phyloP scores from a whole-genome alignment of 2,888 invertebrate species.

The Steinernema hermaphroditum region DNA sequence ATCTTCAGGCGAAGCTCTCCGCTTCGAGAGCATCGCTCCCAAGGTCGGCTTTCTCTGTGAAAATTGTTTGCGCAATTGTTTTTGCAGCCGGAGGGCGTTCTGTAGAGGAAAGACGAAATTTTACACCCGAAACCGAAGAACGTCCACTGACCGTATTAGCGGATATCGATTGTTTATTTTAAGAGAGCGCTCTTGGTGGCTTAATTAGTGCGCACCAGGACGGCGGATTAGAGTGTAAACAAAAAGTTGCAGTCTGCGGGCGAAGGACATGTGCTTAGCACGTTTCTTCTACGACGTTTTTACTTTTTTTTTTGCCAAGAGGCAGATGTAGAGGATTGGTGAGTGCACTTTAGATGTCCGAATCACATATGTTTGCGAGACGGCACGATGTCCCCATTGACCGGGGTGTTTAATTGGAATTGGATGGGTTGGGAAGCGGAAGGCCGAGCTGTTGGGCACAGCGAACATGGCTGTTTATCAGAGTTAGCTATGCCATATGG shows the following conservation, averaged over 20 bases:
- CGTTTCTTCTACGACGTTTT: not conserved
- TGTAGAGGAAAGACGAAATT: not conserved
- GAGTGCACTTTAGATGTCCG: slow-evolving; percentile 6
- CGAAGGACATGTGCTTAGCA: not conserved
- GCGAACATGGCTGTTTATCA: too few species aligned
- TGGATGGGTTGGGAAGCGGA: not conserved
- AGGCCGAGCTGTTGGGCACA: too few species aligned
- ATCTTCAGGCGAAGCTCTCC: too few species aligned
- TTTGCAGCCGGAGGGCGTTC: not conserved
- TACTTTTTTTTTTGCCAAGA: not conserved
- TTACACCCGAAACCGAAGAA: not conserved
- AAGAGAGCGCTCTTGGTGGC: not conserved
- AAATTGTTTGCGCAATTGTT: slow-evolving; percentile 9
- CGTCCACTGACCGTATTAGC: too few species aligned
- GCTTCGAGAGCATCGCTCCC: not conserved
- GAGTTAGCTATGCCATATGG: not conserved
- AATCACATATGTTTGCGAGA: not conserved
- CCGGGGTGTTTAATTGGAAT: slow-evolving; percentile 12
- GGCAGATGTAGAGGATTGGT: not conserved
- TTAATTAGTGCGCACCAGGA: not conserved
- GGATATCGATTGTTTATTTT: not conserved
- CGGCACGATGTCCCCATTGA: not conserved
- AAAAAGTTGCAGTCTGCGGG: not conserved
- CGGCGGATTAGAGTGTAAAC: not conserved
- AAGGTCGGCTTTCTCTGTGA: not conserved